These are phyloP conservation scores for Vanessa tameamea DNA, from an alignment of 1,140 invertebrate species.

Conservation along the genomic window DNA sequence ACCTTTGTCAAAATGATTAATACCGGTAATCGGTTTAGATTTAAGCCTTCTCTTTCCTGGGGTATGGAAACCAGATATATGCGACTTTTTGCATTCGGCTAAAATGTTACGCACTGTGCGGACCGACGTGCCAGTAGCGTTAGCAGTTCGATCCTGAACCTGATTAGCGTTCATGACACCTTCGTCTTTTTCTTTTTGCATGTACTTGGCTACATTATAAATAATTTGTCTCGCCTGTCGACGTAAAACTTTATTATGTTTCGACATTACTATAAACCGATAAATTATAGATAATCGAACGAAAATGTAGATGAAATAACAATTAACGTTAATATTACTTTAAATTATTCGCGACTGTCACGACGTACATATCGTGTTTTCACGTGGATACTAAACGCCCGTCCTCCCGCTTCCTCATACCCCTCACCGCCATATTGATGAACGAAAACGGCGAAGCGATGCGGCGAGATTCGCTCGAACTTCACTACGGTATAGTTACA, in stretches of 20 bases:
- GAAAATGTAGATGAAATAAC: too few species aligned
- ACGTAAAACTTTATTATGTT: conserved; percentile 12
- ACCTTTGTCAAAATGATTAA: conserved; percentile 31
- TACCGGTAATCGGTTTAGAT: conserved; percentile 18
- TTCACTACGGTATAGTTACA: too few species aligned
- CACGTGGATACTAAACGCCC: too few species aligned
- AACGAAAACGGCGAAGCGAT: too few species aligned
- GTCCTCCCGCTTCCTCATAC: too few species aligned
- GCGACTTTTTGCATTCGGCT: background rate
- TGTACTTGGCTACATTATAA: conserved; percentile 23
- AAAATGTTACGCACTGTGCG: conserved; percentile 17
- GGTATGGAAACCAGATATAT: background rate
- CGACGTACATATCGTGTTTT: too few species aligned
- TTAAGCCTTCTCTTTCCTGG: conserved; percentile 1
- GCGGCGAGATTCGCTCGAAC: too few species aligned
- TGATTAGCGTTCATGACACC: conserved; percentile 11
- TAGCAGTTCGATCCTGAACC: conserved; percentile 10
- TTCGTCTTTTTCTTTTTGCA: conserved; percentile 26
- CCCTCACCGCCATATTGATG: too few species aligned
- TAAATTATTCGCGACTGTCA: too few species aligned
- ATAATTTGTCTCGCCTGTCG: conserved; percentile 22
- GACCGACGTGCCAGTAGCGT: conserved; percentile 2
- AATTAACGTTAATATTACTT: too few species aligned
- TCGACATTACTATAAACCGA: too few species aligned
- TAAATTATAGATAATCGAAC: too few species aligned